phyloP scores from a whole-genome alignment of 2,888 invertebrate genomes.

The Callinectes sapidus region DNA sequence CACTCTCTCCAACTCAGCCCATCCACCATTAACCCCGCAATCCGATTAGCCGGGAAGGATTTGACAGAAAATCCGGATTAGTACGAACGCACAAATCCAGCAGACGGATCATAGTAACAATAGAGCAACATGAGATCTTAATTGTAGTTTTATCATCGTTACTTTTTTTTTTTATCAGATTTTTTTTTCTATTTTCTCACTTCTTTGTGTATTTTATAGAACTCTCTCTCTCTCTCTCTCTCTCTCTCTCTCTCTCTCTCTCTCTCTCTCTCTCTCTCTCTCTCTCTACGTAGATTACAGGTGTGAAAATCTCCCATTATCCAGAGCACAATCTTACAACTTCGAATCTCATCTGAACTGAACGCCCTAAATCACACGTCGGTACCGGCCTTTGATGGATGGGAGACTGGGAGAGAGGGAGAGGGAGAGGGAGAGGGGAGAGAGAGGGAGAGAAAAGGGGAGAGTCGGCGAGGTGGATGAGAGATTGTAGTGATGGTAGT shows the following conservation, averaged over 20 bases:
- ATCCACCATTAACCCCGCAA: slow-evolving; percentile 10
- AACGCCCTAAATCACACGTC: neutral
- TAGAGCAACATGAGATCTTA: neutral
- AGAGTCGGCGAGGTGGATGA: neutral
- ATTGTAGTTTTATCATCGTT: neutral
- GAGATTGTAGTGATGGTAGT: neutral
- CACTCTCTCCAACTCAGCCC: neutral
- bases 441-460: neutral
- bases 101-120: slow-evolving; percentile 30
- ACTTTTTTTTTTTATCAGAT: neutral
- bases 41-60: slow-evolving; percentile 26
- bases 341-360: slow-evolving; percentile 21
- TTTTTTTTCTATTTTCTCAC: neutral
- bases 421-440: neutral
- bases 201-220: neutral
- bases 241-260: slow-evolving; percentile 12
- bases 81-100: neutral
- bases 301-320: slow-evolving; percentile 7
- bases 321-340: neutral
- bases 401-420: neutral
- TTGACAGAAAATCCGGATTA: slow-evolving; percentile 16
- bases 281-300: slow-evolving; percentile 9
- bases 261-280: neutral
- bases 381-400: slow-evolving; percentile 8
- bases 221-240: slow-evolving; percentile 38